These are phyloP conservation scores for Corynorhinus townsendii DNA, from an alignment of 2,113 vertebrate species.

Conservation along the genomic window DNA sequence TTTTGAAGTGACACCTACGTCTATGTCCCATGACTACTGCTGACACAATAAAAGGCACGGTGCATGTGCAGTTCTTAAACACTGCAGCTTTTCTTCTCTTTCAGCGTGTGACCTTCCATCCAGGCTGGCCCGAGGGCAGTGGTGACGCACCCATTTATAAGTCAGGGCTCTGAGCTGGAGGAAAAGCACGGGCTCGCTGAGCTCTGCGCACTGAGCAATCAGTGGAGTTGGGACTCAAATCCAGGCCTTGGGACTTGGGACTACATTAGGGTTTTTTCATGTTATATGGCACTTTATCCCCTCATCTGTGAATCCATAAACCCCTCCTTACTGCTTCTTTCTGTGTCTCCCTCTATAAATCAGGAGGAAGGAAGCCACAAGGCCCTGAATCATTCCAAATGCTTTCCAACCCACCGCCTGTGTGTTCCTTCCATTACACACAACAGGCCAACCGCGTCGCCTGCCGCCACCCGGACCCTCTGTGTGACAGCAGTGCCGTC, in stretches of 20 bases:
- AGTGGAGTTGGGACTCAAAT: background rate
- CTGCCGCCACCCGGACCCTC: background rate
- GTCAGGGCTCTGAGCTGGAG: too few relatives aligned
- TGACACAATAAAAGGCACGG: too few relatives aligned
- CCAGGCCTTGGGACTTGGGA: background rate
- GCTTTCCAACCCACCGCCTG: background rate
- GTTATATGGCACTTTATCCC: background rate
- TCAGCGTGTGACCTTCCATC: too few relatives aligned
- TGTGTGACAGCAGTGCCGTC: rapidly evolving
- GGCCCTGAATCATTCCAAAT: background rate
- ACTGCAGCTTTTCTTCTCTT: too few relatives aligned
- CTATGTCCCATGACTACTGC: too few relatives aligned
- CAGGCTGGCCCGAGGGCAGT: too few relatives aligned
- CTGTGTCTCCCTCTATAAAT: background rate
- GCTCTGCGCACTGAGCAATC: background rate
- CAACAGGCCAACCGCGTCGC: background rate
- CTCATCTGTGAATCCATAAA: background rate
- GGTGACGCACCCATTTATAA: too few relatives aligned
- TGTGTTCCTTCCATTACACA: background rate
- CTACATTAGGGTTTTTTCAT: background rate
- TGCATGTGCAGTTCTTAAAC: too few relatives aligned
- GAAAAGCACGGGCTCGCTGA: too few relatives aligned
- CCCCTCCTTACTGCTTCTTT: background rate
- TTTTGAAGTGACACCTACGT: background rate
- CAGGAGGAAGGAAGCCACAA: background rate